A percentile compares a stretch with the other conserved stretches of the same genome.
Conservation (phyloP, 2,888 invertebrate species). For the Eurytoma californica region DNA sequence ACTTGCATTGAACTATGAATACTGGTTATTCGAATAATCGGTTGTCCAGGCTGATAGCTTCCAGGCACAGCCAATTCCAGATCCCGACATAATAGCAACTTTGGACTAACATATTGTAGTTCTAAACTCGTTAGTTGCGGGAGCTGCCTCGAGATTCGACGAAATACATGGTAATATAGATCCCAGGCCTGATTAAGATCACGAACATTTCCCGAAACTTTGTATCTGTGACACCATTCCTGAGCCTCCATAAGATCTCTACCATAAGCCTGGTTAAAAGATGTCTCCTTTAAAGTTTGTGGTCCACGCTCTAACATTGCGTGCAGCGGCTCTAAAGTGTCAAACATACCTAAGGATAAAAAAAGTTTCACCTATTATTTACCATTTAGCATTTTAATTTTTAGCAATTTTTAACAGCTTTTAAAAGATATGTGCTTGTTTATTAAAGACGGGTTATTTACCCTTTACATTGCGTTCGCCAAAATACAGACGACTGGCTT, state of each 20-base stretch:
- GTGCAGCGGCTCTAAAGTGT: constrained; percentile 95
- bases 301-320: constrained; percentile 95
- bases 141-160: constrained; percentile 95
- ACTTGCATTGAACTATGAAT: constrained; percentile 95
- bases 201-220: constrained; percentile 87
- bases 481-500: constrained; percentile 94
- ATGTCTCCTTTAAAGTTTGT: constrained; percentile 96
- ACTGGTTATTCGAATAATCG: constrained; percentile 90
- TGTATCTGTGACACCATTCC: constrained; percentile 96
- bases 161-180: constrained; percentile 98
- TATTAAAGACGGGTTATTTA: background rate
- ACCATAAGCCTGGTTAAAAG: constrained; percentile 97
- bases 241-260: constrained; percentile 95
- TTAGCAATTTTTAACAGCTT: background rate
- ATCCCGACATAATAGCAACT: constrained; percentile 91
- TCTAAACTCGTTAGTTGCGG: constrained; percentile 93
- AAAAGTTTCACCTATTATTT: background rate
- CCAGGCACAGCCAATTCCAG: constrained; percentile 98
- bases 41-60: constrained; percentile 95
- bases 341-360: constrained; percentile 87
- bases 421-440: background rate
- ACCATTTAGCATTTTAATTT: background rate
- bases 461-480: constrained; percentile 93
- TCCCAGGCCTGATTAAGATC: constrained; percentile 99
- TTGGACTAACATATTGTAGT: constrained; percentile 96